Base-by-base conservation (phyloP, 1,140 invertebrate species). In the Mizuhopecten yessoensis region DNA sequence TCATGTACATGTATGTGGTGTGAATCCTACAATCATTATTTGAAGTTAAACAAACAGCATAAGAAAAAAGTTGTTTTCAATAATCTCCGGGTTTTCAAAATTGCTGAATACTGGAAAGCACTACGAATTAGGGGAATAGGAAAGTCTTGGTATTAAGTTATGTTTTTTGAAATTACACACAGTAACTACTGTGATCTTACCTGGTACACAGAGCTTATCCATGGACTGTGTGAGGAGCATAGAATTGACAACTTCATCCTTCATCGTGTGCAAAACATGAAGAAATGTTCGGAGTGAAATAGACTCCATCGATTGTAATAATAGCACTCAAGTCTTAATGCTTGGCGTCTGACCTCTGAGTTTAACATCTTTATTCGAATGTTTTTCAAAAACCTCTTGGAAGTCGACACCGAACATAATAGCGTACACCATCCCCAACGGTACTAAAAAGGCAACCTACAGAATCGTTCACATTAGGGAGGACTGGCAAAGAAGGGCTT, bases 331-430 rank as follows among this genome's bases (percentile, higher is more conserved):
- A 5, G n/a, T 75, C 29, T 11, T 0, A 23, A 75, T 75, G 17
- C 57, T 75, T 29, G 5, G 11, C n/a, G 57, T 75, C 57, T 75
- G 57, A 17, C 57, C 57, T 75, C 87, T 90, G 13, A 90, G 34
- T 87, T 86, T 90, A 42, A 39, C 39, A 23, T 75, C 86, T 20
- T 45, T 90, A 33, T 49, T 86, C 10, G 42, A 42, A 34, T 87
- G 89, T 87, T 90, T 90, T 42, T 90, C 57, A 86, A 90, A 86
- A 2, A 90, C 89, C 34, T 90, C 75, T 39, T 90, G 89, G 86
- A 90, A 90, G 10, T 86, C 89, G 39, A 90, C 87, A 87, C 89
- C 89, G 86, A 90, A 90, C 86, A 86, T 86, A 9, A 90, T 86
- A 5, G 89, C 89, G 23, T 90, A 90, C 34, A 90, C 89, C 89